phyloP scores from a whole-genome alignment of 2,113 vertebrate species.

The Anguilla rostrata region DNA sequence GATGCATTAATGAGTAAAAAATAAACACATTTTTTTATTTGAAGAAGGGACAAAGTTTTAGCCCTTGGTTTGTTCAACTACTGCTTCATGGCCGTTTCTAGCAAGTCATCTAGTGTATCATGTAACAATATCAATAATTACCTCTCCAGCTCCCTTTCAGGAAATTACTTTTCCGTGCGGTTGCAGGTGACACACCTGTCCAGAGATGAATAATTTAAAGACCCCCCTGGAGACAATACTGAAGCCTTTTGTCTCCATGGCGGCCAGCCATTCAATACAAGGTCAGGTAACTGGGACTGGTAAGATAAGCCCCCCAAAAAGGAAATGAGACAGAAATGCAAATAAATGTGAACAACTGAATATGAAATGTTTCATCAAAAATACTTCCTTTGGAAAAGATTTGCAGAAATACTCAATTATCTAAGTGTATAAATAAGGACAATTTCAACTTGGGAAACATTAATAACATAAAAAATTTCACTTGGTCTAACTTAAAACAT shows the following conservation, averaged over 20 bases:
- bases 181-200: conserved; percentile 52
- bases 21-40: not conserved
- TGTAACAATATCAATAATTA: conserved; percentile 53
- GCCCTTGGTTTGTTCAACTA: not conserved
- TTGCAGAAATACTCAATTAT: not conserved
- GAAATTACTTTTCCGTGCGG: conserved; percentile 46
- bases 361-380: not conserved
- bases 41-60: not conserved
- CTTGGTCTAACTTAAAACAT: not conserved
- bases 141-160: conserved; percentile 43
- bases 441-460: too few relatives aligned
- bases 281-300: conserved; percentile 31
- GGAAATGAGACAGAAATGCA: not conserved
- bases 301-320: not conserved
- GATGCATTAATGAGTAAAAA: not conserved
- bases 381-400: not conserved
- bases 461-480: not conserved
- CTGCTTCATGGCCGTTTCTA: not conserved
- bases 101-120: conserved; percentile 15
- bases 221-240: conserved; percentile 26
- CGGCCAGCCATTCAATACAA: conserved; percentile 18
- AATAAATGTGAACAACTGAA: not conserved
- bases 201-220: conserved; percentile 52
- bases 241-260: conserved; percentile 42
- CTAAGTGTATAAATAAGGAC: not conserved